A percentile compares a stretch with the other conserved stretches of the same genome.
phyloP scores from a whole-genome alignment of 2,113 vertebrate genomes.

The Hippocampus mohnikei region DNA sequence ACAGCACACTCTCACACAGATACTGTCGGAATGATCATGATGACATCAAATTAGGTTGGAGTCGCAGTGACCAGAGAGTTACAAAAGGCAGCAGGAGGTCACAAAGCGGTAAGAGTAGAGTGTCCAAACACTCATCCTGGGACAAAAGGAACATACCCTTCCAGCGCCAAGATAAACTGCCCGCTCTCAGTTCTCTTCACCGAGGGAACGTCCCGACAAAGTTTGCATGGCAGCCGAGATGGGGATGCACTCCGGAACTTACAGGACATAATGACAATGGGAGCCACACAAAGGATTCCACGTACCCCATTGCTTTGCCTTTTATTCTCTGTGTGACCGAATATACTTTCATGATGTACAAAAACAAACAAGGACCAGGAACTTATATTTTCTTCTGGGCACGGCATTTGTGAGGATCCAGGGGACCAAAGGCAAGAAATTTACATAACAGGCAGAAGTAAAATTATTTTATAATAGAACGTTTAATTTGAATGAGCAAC shows the following conservation, averaged over 20 bases:
- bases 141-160: slow-evolving; percentile 61
- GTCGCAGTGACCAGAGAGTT: slow-evolving; percentile 51
- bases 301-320: slow-evolving; percentile 45
- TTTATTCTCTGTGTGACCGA: slow-evolving; percentile 48
- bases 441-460: slow-evolving; percentile 29
- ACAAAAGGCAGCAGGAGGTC: slow-evolving; percentile 58
- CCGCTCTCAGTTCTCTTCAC: slow-evolving; percentile 43
- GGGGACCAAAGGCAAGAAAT: slow-evolving; percentile 24
- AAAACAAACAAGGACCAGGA: slow-evolving; percentile 25
- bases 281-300: slow-evolving; percentile 61
- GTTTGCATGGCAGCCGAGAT: slow-evolving; percentile 55
- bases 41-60: slow-evolving; percentile 13
- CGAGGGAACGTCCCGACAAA: slow-evolving; percentile 66
- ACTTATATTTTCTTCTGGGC: slow-evolving; percentile 22
- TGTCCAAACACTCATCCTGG: slow-evolving; percentile 44
- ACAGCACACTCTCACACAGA: neutral
- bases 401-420: slow-evolving; percentile 15
- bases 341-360: slow-evolving; percentile 30
- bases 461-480: slow-evolving; percentile 14
- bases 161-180: slow-evolving; percentile 39
- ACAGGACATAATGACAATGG: slow-evolving; percentile 53
- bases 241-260: slow-evolving; percentile 57
- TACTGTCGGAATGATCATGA: slow-evolving; percentile 1
- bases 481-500: slow-evolving; percentile 3
- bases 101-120: slow-evolving; percentile 62